phyloP scores from a whole-genome alignment of 2,888 invertebrate species.

The Tineola bisselliella region DNA sequence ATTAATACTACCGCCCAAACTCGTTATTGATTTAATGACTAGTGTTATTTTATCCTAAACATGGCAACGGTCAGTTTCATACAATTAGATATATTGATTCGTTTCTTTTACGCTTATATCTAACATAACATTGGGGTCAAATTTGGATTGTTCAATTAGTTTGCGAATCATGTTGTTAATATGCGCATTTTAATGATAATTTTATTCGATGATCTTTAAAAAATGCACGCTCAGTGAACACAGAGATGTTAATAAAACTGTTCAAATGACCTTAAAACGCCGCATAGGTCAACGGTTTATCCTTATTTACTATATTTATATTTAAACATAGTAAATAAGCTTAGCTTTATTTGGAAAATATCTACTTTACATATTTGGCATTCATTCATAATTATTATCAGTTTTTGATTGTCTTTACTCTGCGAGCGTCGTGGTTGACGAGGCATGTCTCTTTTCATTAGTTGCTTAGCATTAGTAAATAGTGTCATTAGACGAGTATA shows the following conservation, averaged over 20 bases:
- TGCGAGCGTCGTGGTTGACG: neutral
- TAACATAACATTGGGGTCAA: neutral
- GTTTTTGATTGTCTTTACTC: neutral
- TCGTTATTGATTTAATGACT: neutral
- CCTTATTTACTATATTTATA: neutral
- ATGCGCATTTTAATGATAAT: conserved; percentile 15
- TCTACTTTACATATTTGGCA: too few relatives aligned
- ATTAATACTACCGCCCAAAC: neutral
- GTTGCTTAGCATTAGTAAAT: conserved; percentile 14
- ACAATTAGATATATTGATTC: neutral
- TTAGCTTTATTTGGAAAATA: neutral
- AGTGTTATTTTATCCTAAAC: neutral
- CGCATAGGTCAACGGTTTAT: neutral
- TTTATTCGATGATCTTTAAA: neutral
- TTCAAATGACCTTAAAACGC: conserved; percentile 17
- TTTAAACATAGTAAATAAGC: neutral
- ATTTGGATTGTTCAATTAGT: neutral
- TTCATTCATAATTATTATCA: neutral
- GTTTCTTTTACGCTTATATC: neutral
- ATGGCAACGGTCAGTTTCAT: neutral
- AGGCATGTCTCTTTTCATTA: neutral
- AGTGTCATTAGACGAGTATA: conserved; percentile 29
- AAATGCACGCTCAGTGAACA: conserved; percentile 15
- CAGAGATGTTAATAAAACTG: conserved; percentile 16
- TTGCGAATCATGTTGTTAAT: conserved; percentile 10